A percentile compares a stretch with the other conserved stretches of the same genome.
Evolutionary conservation across 2,888 invertebrate species (phyloP).

Genomic region (Polydrusus cervinus): DNA sequence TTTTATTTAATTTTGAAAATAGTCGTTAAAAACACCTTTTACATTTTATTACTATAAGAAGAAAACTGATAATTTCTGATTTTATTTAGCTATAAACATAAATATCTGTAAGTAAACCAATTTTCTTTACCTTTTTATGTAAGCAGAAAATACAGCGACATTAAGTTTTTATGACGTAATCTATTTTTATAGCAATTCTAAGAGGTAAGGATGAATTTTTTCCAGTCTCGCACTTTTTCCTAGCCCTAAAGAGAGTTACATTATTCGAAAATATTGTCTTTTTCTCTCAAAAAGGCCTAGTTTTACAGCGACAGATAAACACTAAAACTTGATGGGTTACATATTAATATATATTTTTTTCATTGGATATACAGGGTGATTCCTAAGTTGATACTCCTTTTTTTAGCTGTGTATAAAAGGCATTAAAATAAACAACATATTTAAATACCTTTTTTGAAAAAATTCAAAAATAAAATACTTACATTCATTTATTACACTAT

Average conservation of each 20-base stretch:
- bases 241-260: neutral
- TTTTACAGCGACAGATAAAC: too few species aligned
- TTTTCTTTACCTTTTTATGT: neutral
- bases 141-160: neutral
- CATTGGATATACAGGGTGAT: too few species aligned
- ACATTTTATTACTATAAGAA: neutral
- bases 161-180: constrained; percentile 5
- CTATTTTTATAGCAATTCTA: neutral
- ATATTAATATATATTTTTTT: too few species aligned
- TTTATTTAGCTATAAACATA: constrained; percentile 3
- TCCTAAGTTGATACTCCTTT: too few species aligned
- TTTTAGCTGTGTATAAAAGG: too few species aligned
- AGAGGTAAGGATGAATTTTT: neutral
- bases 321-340: too few species aligned
- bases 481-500: too few species aligned
- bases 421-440: too few species aligned
- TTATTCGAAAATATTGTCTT: neutral
- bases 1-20: too few species aligned
- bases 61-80: neutral
- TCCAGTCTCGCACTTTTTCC: neutral
- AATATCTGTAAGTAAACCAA: neutral
- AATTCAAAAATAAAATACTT: too few species aligned
- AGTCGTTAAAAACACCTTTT: neutral
- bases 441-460: too few species aligned
- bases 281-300: too few species aligned